These are phyloP conservation scores for Phymanthus crucifer DNA, from an alignment of 92 coral and sea anemone genomes.

Conservation along the genomic window DNA sequence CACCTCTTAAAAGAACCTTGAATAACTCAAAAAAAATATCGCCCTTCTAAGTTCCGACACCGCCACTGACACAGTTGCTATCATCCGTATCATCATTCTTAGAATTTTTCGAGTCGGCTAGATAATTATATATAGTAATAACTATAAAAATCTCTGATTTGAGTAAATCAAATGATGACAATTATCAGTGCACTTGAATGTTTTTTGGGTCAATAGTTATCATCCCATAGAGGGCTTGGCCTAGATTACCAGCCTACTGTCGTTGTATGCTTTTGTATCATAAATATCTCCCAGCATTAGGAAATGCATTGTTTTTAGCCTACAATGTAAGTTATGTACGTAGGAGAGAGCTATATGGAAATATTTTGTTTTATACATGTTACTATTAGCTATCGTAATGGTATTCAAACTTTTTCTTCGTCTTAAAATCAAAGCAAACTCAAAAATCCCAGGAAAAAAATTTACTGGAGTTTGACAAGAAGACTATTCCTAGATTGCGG, in stretches of 20 bases:
- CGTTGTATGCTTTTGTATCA: not conserved
- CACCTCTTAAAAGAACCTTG: not conserved
- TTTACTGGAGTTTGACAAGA: too few species aligned
- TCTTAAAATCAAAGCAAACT: too few species aligned
- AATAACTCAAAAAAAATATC: not conserved
- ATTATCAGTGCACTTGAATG: not conserved
- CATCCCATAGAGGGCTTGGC: not conserved
- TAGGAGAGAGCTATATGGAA: not conserved
- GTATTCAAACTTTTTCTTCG: too few species aligned
- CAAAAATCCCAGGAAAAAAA: too few species aligned
- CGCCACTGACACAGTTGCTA: not conserved
- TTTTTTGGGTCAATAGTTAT: not conserved
- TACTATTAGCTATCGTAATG: slow-evolving; percentile 5
- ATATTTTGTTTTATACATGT: not conserved
- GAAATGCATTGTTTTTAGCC: not conserved
- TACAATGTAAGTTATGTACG: not conserved
- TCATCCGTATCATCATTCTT: not conserved
- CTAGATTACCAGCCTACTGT: not conserved
- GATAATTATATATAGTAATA: slow-evolving; percentile 9
- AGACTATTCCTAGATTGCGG: not conserved
- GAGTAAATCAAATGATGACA: slow-evolving; percentile 19
- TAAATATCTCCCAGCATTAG: not conserved
- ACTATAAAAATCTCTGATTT: slow-evolving; percentile 8
- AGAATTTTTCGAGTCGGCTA: slow-evolving; percentile 6
- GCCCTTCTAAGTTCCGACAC: not conserved